These are phyloP conservation scores for Cyanoderma ruficeps DNA, from an alignment of 2,113 vertebrate genomes.

Conservation along the genomic window DNA sequence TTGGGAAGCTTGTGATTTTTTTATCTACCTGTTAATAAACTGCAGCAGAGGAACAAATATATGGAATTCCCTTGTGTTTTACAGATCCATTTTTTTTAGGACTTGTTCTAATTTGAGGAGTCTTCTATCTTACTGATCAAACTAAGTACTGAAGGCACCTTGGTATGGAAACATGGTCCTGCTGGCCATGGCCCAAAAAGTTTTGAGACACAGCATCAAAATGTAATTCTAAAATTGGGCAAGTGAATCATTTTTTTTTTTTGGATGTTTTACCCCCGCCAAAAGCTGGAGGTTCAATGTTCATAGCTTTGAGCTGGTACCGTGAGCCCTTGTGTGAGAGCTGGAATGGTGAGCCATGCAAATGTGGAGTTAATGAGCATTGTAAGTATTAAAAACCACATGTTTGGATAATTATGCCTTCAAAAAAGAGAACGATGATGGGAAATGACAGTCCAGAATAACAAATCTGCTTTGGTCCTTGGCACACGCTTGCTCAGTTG, in stretches of 20 bases:
- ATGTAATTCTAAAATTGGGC: neutral
- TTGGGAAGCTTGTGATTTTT: neutral
- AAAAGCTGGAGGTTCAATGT: fast-evolving
- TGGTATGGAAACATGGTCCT: neutral
- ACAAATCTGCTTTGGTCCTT: constrained; percentile 13
- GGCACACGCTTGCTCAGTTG: neutral
- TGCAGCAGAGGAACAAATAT: neutral
- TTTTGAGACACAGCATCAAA: neutral
- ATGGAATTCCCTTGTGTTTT: neutral
- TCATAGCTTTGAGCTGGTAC: neutral
- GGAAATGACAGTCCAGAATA: constrained; percentile 48
- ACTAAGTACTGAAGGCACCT: neutral
- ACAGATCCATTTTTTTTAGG: neutral
- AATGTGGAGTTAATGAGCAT: neutral
- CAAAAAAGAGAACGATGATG: neutral
- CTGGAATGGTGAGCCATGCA: neutral
- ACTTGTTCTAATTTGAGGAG: neutral
- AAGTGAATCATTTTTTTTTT: neutral
- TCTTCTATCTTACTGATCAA: neutral
- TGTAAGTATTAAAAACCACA: constrained; percentile 35
- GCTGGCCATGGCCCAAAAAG: neutral
- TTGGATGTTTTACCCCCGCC: neutral
- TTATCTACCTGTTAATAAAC: neutral
- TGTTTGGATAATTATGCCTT: constrained; percentile 56
- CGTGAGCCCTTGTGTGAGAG: neutral